Base-by-base conservation (phyloP, 2,113 vertebrate species). In the Lichenostomus cassidix region DNA sequence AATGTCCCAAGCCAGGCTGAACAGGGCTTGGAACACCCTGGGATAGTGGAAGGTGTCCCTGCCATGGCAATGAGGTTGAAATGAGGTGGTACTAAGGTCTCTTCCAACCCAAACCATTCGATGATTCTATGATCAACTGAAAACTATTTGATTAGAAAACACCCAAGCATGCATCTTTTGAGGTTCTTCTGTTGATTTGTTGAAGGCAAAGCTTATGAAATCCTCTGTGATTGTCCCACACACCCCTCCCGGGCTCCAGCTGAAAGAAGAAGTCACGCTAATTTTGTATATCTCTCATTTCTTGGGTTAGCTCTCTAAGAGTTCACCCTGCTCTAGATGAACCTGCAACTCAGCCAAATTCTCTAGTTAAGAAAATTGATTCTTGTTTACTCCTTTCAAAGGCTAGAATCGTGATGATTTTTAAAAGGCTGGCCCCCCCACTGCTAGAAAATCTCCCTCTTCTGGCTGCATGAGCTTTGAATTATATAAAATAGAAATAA, bases 311-410 rank as follows among this genome's bases (percentile, higher is more conserved):
- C 3, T n/a, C 89, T 95, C 83, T 59, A 39, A 37, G 93, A 96
- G 67, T 70, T 89, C 73, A 84, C 58, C 73, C 87, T 90, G 70
- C 65, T 75, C 65, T 87, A 78, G 85, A 93, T 95, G 94, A 97
- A 97, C 92, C 67, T 28, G 21, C 80, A 93, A 86, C 60, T 90
- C 24, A 28, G 94, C 58, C 94, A 97, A 53, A 78, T 96, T 92
- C 69, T 96, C 96, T 49, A 76, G 31, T 83, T 87, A 87, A 90
- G 94, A 96, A 97, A 98, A 97, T 46, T 95, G 92, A 96, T 97
- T 97, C 90, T 92, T 97, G 77, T 97, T 98, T 96, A 96, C 80
- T 83, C 88, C 44, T 97, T 96, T 95, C 84, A 88, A 69, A 92
- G 89, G 95, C 75, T 77, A 94, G 42, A 96, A 92, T 95, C 69